Base-by-base conservation (phyloP, 1,140 invertebrate species). In the Pissodes strobi region DNA sequence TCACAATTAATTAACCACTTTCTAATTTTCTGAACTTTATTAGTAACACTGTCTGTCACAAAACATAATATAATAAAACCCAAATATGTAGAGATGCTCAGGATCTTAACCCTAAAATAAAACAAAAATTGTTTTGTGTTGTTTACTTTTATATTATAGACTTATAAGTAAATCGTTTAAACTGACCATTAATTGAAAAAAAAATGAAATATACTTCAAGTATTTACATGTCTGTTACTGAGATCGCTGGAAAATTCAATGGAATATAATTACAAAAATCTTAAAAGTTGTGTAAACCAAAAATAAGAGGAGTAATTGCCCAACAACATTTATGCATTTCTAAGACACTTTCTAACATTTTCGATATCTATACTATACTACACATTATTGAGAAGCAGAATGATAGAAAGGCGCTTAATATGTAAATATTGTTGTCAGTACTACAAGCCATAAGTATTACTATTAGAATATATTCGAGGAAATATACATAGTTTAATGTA, bases 181-280 rank as follows among this genome's bases (percentile, higher is more conserved):
- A 73, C 72, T 73, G 72, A 73, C 73, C 72, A 71, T 73, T 68
- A 70, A 62, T 62, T 66, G 64, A 72, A 73, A 71, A 57, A 51
- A 70, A 71, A 69, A 55, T 64, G 45, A 41, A 64, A 67, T 64
- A 57, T 49, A 55, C 52, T 63, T 65, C 64, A 34, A 66, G 62
- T 73, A 73, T 73, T 67, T 74, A 74, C 71, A 72, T 72, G 66
- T 70, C 68, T 69, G 51, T 64, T 64, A 68, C 53, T 74, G 73
- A 74, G 73, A 74, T 74, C 73, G 65, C 69, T 73, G 72, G 72
- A 73, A 73, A 73, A 73, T 64, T 65, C 61, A 71, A 69, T 71
- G 71, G 68, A 73, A 70, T 71, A 69, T 67, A 73, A 73, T 70
- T 73, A 73, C 70, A 73, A 51, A 60, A 64, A 62, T 57, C 53